Percentiles rank a stretch among this genome's conserved stretches.
phyloP scores from a whole-genome alignment of 1,140 invertebrate species.

The Elysia chlorotica region DNA sequence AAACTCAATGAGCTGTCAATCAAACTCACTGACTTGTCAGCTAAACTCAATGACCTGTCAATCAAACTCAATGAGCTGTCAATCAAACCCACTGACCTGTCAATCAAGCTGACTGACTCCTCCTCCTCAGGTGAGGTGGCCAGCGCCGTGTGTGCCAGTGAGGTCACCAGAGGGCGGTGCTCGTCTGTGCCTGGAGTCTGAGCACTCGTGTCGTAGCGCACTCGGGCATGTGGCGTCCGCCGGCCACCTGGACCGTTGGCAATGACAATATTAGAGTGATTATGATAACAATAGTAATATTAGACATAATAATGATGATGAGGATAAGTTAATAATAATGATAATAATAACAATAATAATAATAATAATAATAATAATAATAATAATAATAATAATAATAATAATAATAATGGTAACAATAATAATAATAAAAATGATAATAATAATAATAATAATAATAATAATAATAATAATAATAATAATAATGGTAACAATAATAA shows the following conservation, averaged over 20 bases:
- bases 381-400: not conserved
- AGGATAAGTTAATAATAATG: not conserved
- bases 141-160: constrained; percentile 30
- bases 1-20: no score
- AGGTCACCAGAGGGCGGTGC: constrained; percentile 33
- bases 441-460: not conserved
- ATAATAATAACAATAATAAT: not conserved
- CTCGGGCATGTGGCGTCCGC: constrained; percentile 37
- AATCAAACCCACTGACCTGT: constrained; percentile 38
- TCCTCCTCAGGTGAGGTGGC: constrained; percentile 41
- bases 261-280: no score
- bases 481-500: not conserved
- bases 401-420: not conserved
- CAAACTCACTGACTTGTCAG: no score
- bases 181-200: constrained; percentile 45
- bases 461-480: not conserved
- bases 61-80: no score
- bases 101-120: constrained; percentile 38
- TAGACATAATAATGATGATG: no score
- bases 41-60: no score
- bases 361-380: not conserved
- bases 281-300: no score
- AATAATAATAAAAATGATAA: not conserved
- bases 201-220: constrained; percentile 34
- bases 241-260: constrained; percentile 36